Percentiles rank a stretch among this genome's conserved stretches.
These are phyloP conservation scores for Ia io DNA, from an alignment of 2,113 vertebrate species.

Conservation along the genomic window DNA sequence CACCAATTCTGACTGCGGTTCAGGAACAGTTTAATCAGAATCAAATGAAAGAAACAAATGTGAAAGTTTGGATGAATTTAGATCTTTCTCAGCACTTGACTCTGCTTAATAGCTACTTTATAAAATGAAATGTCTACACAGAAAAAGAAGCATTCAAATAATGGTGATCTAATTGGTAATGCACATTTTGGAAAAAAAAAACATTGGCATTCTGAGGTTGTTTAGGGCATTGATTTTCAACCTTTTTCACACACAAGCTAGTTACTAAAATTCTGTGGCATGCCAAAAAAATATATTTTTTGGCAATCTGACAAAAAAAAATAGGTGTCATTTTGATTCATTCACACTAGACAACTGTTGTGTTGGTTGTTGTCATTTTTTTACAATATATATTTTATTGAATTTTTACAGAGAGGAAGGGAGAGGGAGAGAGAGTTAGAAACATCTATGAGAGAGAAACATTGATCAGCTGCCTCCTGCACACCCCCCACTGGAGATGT, in stretches of 20 bases:
- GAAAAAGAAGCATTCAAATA: background rate
- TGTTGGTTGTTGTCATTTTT: background rate
- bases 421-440: no score
- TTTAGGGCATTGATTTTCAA: background rate
- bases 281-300: background rate
- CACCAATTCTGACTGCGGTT: background rate
- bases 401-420: no score
- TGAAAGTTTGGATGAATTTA: background rate
- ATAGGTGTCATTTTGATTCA: background rate
- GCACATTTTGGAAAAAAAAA: background rate
- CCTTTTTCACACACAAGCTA: background rate
- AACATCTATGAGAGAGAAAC: no score
- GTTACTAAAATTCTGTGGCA: background rate
- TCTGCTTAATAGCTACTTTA: background rate
- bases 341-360: background rate
- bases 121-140: background rate
- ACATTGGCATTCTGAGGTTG: background rate
- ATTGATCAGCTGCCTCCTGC: no score
- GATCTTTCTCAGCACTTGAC: background rate
- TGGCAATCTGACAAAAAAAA: background rate
- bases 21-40: background rate
- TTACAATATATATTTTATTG: background rate
- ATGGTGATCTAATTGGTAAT: background rate
- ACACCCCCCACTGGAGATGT: no score
- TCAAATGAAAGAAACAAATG: background rate